Conservation (phyloP, 2,888 invertebrate genomes). For the Drosophila mettleri region DNA sequence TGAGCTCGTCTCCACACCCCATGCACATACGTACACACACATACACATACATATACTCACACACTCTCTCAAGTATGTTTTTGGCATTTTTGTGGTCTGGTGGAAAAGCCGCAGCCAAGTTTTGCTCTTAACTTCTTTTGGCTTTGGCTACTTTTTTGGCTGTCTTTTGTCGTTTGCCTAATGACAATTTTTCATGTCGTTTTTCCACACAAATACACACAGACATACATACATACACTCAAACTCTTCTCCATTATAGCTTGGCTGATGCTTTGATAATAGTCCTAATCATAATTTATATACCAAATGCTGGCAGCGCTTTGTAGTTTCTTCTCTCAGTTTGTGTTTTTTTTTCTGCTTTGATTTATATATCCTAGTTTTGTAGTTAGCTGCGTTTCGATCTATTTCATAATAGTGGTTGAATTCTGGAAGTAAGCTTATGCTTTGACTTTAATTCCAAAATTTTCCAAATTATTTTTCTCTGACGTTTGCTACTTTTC, state of each 20-base stretch:
- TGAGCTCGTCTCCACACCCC: slow-evolving; percentile 62
- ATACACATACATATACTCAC: slow-evolving; percentile 6
- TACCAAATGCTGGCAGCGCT: slow-evolving; percentile 51
- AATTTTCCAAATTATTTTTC: slow-evolving; percentile 65
- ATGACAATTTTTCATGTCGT: slow-evolving; percentile 75
- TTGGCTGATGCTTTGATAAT: slow-evolving; percentile 65
- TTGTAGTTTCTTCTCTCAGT: slow-evolving; percentile 19
- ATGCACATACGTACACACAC: slow-evolving; percentile 26
- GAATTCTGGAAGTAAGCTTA: background rate
- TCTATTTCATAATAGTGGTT: slow-evolving; percentile 16
- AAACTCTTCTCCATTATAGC: slow-evolving; percentile 24
- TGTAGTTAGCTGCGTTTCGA: slow-evolving; percentile 37
- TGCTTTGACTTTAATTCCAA: slow-evolving; percentile 10
- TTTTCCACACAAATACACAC: slow-evolving; percentile 20
- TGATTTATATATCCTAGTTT: slow-evolving; percentile 58
- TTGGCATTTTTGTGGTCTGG: slow-evolving; percentile 19
- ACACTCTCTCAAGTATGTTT: slow-evolving; percentile 29
- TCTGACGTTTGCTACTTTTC: slow-evolving; percentile 63
- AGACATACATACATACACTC: background rate
- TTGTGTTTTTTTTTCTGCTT: slow-evolving; percentile 9
- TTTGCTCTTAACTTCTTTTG: slow-evolving; percentile 40
- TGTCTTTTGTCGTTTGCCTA: slow-evolving; percentile 51
- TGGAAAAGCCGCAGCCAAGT: slow-evolving; percentile 59
- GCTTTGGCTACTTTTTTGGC: slow-evolving; percentile 30
- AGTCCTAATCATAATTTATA: slow-evolving; percentile 77